These are phyloP conservation scores for Drusus annulatus DNA, from an alignment of 1,140 invertebrate species.

Conservation along the genomic window DNA sequence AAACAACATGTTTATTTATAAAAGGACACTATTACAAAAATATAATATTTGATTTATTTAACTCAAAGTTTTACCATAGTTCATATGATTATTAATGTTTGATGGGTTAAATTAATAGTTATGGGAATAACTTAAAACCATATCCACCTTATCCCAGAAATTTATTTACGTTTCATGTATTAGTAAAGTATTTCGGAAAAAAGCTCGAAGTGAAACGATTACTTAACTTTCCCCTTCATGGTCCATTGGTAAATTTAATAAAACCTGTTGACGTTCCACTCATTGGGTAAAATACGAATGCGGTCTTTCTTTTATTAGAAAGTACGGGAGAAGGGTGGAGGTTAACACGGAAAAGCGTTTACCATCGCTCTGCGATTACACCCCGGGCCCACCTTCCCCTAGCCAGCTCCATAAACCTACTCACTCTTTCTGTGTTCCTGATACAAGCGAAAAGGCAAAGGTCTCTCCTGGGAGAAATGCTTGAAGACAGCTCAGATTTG, in stretches of 20 bases:
- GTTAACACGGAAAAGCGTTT: constrained; percentile 56
- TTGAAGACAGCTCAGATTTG: too few relatives aligned
- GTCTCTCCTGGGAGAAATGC: neutral
- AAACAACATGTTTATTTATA: too few relatives aligned
- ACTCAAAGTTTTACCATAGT: too few relatives aligned
- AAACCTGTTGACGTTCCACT: constrained; percentile 56
- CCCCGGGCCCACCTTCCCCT: constrained; percentile 34
- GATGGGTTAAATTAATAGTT: too few relatives aligned
- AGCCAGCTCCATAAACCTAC: neutral
- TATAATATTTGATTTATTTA: too few relatives aligned
- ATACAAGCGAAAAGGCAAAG: neutral
- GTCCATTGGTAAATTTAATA: constrained; percentile 38
- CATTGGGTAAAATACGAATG: constrained; percentile 51
- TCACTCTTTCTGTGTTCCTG: constrained; percentile 9
- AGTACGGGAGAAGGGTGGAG: constrained; percentile 42
- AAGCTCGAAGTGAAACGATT: constrained; percentile 3
- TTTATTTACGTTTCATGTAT: neutral
- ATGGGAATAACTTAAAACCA: too few relatives aligned
- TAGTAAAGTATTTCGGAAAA: constrained; percentile 13
- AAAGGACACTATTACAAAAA: too few relatives aligned
- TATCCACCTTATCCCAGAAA: too few relatives aligned
- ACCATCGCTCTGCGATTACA: constrained; percentile 47
- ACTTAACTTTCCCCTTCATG: constrained; percentile 7
- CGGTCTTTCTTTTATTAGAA: constrained; percentile 55
- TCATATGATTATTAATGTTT: too few relatives aligned